These are phyloP conservation scores for Amphiprion ocellaris DNA, from an alignment of 2,113 vertebrate genomes.

Conservation along the genomic window DNA sequence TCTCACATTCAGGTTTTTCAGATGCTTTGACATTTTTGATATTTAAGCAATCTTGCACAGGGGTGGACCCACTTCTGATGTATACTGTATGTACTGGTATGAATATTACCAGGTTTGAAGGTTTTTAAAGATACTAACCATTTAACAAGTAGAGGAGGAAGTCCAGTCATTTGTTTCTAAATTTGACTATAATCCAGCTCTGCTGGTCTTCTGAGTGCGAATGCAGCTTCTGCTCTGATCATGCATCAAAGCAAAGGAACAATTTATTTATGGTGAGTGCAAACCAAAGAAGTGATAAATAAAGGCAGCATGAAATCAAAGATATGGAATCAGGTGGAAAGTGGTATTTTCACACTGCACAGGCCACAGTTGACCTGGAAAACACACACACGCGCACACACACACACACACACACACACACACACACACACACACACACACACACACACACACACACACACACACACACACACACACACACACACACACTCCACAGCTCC, in stretches of 20 bases:
- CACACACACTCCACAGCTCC: slow-evolving; percentile 41
- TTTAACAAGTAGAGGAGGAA: neutral
- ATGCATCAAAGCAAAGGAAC: slow-evolving; percentile 54
- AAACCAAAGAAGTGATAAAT: slow-evolving; percentile 54
- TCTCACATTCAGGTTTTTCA: too few relatives aligned
- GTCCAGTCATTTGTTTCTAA: slow-evolving; percentile 17
- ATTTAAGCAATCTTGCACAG: too few relatives aligned
- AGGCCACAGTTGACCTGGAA: slow-evolving; percentile 59
- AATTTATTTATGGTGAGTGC: slow-evolving; percentile 47
- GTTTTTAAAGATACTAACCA: neutral
- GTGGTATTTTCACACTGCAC: slow-evolving; percentile 53
- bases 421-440: too few relatives aligned
- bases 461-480: too few relatives aligned
- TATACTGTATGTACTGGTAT: neutral
- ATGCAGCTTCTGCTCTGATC: slow-evolving; percentile 23
- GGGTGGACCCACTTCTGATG: too few relatives aligned
- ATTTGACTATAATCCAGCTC: neutral
- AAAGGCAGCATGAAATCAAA: slow-evolving; percentile 58
- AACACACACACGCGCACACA: slow-evolving; percentile 24
- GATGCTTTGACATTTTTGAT: too few relatives aligned
- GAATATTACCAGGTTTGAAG: neutral
- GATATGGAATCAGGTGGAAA: slow-evolving; percentile 56
- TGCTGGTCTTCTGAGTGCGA: neutral
- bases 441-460: too few relatives aligned
- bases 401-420: slow-evolving; percentile 27